Evolutionary conservation across 2,888 invertebrate genomes (phyloP).

Genomic region (Agrochola circellaris): DNA sequence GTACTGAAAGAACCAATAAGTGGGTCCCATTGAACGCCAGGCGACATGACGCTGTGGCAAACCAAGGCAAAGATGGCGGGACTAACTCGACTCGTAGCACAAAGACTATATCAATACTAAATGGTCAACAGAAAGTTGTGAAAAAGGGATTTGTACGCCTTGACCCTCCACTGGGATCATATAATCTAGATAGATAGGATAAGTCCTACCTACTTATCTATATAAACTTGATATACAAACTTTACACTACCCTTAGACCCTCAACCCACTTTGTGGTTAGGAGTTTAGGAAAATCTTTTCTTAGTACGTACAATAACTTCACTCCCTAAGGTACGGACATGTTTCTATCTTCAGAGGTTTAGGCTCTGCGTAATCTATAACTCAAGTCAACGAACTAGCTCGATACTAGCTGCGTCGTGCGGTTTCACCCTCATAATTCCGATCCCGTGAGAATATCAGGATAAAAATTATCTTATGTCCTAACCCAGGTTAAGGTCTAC

Average conservation of each 20-base stretch:
- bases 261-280: neutral
- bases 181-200: neutral
- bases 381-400: constrained; percentile 1
- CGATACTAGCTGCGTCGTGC: too few relatives aligned
- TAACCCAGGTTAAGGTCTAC: too few relatives aligned
- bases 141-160: neutral
- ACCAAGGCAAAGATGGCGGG: neutral
- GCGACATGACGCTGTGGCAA: too few relatives aligned
- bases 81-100: neutral
- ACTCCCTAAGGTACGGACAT: constrained; percentile 10
- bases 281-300: neutral
- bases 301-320: neutral
- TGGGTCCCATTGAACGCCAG: neutral
- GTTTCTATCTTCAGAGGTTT: neutral
- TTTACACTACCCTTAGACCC: constrained; percentile 1
- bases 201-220: neutral
- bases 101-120: neutral
- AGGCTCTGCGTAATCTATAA: neutral
- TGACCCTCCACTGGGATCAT: neutral
- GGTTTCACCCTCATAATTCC: too few relatives aligned
- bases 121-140: neutral
- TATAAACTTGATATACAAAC: neutral
- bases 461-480: too few relatives aligned
- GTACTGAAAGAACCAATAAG: neutral
- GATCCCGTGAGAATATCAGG: too few relatives aligned